Evolutionary conservation across 2,797 vertebrate genomes (phyloP).

Genomic region (Vireo griseus): DNA sequence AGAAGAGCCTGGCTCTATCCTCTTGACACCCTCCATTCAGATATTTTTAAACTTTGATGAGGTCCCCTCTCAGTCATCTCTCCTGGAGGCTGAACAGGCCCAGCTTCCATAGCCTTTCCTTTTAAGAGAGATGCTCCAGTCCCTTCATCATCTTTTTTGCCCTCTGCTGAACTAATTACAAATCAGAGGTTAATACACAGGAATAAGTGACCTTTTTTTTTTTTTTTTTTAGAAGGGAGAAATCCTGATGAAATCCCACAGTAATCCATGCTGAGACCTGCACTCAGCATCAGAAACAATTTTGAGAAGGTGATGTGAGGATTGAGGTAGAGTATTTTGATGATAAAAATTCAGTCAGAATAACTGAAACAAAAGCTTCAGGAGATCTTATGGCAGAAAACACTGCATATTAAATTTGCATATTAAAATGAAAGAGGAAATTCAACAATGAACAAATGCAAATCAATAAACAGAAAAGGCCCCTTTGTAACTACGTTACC

Average conservation of each 20-base stretch:
- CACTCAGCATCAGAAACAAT: not conserved
- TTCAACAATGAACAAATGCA: not conserved
- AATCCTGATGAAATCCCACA: not conserved
- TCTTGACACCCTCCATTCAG: not conserved
- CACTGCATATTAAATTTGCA: not conserved
- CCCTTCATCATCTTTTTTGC: not conserved
- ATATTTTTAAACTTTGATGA: not conserved
- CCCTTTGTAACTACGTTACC: not conserved
- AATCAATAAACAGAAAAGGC: not conserved
- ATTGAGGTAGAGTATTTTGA: not conserved
- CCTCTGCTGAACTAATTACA: not conserved
- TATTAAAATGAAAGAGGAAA: not conserved
- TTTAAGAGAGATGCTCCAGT: not conserved
- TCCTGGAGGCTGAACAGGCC: not conserved
- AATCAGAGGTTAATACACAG: not conserved
- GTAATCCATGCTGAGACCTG: not conserved
- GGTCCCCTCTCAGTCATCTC: not conserved
- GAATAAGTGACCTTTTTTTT: not conserved
- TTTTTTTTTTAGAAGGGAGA: not conserved
- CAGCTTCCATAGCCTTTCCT: not conserved
- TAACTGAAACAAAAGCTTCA: not conserved
- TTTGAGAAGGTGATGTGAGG: not conserved
- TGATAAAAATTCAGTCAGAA: not conserved
- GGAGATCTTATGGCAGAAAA: not conserved
- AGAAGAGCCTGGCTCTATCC: not conserved